Conservation (phyloP, 2,113 vertebrate species). For the Oreamnos americanus region DNA sequence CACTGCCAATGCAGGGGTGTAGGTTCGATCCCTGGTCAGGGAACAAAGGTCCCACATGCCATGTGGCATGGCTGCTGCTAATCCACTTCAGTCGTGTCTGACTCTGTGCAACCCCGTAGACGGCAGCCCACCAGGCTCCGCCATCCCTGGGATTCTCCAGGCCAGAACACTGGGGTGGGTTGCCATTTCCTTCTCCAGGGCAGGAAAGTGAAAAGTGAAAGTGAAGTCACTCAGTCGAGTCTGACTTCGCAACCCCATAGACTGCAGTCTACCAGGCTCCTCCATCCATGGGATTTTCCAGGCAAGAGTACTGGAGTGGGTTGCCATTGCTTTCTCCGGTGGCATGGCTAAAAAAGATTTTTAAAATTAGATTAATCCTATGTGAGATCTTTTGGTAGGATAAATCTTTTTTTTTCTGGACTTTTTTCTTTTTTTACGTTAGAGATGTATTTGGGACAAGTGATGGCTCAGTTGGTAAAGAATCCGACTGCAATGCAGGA, state of each 20-base stretch:
- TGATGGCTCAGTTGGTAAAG: not conserved
- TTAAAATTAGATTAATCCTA: not conserved
- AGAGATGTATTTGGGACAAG: not conserved
- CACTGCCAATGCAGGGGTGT: not conserved
- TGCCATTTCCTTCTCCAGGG: no score
- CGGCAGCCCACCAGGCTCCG: no score
- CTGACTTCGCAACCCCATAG: rapidly evolving
- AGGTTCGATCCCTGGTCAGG: not conserved
- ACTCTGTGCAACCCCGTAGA: no score
- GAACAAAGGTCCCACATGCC: not conserved
- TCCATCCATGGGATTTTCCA: no score
- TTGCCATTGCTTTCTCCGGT: no score
- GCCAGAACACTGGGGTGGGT: no score
- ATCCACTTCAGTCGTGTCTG: no score
- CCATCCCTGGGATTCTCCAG: no score
- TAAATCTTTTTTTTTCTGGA: not conserved
- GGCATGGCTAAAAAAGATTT: not conserved
- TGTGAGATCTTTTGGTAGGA: not conserved
- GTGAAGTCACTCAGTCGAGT: no score
- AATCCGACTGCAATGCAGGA: not conserved
- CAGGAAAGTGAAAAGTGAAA: no score
- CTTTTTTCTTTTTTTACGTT: not conserved
- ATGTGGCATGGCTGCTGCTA: not conserved
- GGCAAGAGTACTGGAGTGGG: no score
- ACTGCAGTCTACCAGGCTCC: no score